phyloP scores from a whole-genome alignment of 2,888 invertebrate species.

The Megastigmus dorsalis region DNA sequence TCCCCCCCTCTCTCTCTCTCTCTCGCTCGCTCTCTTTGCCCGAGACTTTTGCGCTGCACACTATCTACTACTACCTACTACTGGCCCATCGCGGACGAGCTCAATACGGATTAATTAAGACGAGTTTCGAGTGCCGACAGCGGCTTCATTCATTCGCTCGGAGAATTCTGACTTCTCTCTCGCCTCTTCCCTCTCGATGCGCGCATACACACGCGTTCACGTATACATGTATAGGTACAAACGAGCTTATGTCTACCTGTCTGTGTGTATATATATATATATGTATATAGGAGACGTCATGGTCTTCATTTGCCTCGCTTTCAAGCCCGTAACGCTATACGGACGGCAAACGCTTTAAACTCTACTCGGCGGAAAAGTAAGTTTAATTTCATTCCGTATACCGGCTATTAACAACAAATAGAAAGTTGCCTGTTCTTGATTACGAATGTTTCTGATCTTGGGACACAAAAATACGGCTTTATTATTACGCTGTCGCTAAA shows the following conservation, averaged over 20 bases:
- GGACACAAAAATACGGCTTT: background rate
- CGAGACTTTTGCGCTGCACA: slow-evolving; percentile 23
- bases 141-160: too few relatives aligned
- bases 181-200: too few relatives aligned
- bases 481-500: slow-evolving; percentile 1
- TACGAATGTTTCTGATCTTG: slow-evolving; percentile 1
- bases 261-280: background rate
- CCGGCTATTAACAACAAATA: slow-evolving; percentile 8
- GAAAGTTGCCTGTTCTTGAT: slow-evolving; percentile 10
- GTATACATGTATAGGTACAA: too few relatives aligned
- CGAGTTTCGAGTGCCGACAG: slow-evolving; percentile 34
- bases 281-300: background rate
- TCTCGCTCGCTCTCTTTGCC: too few relatives aligned
- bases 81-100: background rate
- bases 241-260: too few relatives aligned
- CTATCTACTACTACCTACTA: too few relatives aligned
- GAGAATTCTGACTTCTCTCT: too few relatives aligned
- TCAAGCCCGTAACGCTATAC: background rate
- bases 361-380: slow-evolving; percentile 5
- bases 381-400: slow-evolving; percentile 29
- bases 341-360: background rate
- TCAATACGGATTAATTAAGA: slow-evolving; percentile 47
- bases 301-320: slow-evolving; percentile 34
- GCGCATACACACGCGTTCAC: too few relatives aligned
- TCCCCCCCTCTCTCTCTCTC: too few relatives aligned